A percentile compares a stretch with the other conserved stretches of the same genome.
Conservation (phyloP, 2,113 vertebrate species). For the Heptranchias perlo region DNA sequence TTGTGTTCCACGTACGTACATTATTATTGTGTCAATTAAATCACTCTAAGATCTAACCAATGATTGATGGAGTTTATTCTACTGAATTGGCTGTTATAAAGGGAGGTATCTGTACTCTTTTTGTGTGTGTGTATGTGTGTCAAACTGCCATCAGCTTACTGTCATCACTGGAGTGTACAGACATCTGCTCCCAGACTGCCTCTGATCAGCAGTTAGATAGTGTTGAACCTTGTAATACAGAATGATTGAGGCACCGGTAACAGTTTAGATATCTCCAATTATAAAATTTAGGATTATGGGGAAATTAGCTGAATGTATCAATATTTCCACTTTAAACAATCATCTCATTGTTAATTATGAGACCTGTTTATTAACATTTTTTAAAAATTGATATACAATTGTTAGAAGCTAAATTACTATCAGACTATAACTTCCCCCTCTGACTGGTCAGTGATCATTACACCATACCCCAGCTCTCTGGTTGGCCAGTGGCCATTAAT, state of each 20-base stretch:
- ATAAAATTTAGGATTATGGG: neutral
- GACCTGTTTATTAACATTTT: neutral
- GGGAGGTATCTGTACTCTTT: neutral
- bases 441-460: neutral
- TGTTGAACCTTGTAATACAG: neutral
- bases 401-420: neutral
- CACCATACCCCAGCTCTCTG: neutral
- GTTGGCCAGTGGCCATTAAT: neutral
- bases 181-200: neutral
- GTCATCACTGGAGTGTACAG: neutral
- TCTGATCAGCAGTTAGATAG: neutral
- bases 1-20: slow-evolving; percentile 89
- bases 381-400: neutral
- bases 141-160: neutral
- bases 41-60: neutral
- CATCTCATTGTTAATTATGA: neutral
- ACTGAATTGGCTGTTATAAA: neutral
- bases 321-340: neutral
- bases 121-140: neutral
- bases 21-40: neutral
- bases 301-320: neutral
- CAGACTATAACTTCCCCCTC: neutral
- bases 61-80: neutral
- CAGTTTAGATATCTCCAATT: neutral
- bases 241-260: neutral